phyloP scores from a whole-genome alignment of 1,140 invertebrate genomes.

The Rhagoletis pomonella region DNA sequence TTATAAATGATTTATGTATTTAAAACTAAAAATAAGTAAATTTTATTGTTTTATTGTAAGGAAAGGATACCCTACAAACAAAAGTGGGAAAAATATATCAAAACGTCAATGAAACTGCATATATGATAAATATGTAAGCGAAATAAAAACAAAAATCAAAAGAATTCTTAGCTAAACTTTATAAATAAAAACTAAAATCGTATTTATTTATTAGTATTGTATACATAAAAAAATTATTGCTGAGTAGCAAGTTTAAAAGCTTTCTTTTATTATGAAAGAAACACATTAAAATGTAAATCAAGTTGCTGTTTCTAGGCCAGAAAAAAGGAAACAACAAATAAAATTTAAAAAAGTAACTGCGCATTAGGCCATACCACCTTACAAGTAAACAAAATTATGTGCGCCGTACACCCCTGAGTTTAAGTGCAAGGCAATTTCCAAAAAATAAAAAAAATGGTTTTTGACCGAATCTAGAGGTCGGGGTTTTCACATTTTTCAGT shows the following conservation, averaged over 20 bases:
- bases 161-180: constrained; percentile 32
- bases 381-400: too few relatives aligned
- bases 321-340: neutral
- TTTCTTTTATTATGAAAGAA: constrained; percentile 1
- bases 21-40: too few relatives aligned
- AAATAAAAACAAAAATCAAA: neutral
- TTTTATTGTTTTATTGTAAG: neutral
- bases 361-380: too few relatives aligned
- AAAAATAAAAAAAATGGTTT: too few relatives aligned
- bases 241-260: neutral
- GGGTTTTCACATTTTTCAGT: too few relatives aligned
- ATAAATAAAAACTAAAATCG: neutral
- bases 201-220: too few relatives aligned
- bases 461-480: too few relatives aligned
- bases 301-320: neutral
- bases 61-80: neutral
- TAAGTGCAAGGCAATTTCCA: too few relatives aligned
- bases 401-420: too few relatives aligned
- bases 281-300: neutral
- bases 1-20: too few relatives aligned
- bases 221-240: constrained; percentile 13
- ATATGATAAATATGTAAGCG: neutral
- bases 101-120: neutral
- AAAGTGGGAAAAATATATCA: neutral
- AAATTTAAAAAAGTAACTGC: neutral